These are phyloP conservation scores for Euzetes globulus DNA, from an alignment of 2,888 invertebrate species.

Conservation along the genomic window DNA sequence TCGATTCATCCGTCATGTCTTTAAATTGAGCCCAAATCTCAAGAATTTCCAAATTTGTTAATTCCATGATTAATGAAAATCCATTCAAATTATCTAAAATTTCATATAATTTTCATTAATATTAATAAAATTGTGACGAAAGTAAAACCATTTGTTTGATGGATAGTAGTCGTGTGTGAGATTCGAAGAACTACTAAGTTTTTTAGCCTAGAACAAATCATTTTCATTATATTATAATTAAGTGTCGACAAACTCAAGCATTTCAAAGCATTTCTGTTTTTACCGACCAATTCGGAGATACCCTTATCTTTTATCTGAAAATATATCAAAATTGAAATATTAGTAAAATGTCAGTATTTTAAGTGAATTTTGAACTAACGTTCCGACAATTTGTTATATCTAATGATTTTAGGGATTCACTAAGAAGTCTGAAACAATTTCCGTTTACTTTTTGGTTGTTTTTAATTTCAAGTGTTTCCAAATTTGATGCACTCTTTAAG, in stretches of 20 bases:
- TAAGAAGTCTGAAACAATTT: constrained; percentile 25
- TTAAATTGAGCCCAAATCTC: background rate
- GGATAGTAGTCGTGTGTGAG: background rate
- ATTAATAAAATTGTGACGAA: background rate
- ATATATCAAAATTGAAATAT: background rate
- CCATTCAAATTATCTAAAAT: background rate
- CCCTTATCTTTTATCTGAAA: constrained; percentile 17
- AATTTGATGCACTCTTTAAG: background rate
- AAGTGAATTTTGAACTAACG: background rate
- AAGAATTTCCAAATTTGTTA: background rate
- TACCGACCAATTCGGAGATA: background rate
- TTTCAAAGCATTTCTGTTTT: background rate
- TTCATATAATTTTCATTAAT: background rate
- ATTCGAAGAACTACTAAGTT: constrained; percentile 6
- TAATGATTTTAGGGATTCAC: background rate
- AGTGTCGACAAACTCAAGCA: background rate
- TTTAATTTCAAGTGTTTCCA: background rate
- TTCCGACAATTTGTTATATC: constrained; percentile 10
- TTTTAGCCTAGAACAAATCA: constrained; percentile 1
- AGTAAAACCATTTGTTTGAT: background rate
- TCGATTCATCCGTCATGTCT: background rate
- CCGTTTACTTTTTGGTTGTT: background rate
- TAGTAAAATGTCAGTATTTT: too few species aligned
- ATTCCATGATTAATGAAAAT: background rate
- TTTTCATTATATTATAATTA: background rate